Base-by-base conservation (phyloP, 2,797 vertebrate species). In the Mallotus villosus region DNA sequence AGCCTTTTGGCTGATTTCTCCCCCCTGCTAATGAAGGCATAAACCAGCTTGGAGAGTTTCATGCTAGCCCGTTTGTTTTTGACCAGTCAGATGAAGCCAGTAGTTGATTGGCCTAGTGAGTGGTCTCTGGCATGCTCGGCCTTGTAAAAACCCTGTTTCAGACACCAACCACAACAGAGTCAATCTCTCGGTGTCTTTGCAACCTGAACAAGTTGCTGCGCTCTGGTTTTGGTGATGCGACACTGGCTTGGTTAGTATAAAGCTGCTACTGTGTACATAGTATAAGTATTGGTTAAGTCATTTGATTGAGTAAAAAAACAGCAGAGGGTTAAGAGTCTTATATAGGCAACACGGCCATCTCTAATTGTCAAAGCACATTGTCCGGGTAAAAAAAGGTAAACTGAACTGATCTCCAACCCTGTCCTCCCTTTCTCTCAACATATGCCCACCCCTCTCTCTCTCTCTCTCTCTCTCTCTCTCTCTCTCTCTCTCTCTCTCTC, bases 1-100 rank as follows among this genome's bases (percentile, higher is more conserved):
- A 77, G 81, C 63, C 68, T 82, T 79, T 84, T 90, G 90, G 91
- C 89, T 82, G 83, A 80, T 73, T 76, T 87, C 88, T 77, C 65
- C 74, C 74, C 32, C 58, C 32, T 75, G 77, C 88, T 92, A 93
- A 94, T 92, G 91, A 94, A 92, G 88, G 83, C 86, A 91, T 91
- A 91, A 93, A 93, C 89, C 75, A 67, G 72, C 72, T 68, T 78
- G 53, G 3, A 73, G 80, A 64, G 70, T 82, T 86, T 85, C 79
- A 67, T 85, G 82, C 88, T 92, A 87, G 89, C 85, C 77, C 81
- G 34, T 88, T 92, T 91, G 86, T 92, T 91, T 91, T 79, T 80
- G 78, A 84, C 84, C 89, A 78, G 60, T 90, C 58, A 0, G 70
- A 84, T 80, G 84, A 82, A 88, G 87, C 87, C 86, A 79, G 67